Evolutionary conservation across 1,140 invertebrate species (phyloP).

Genomic region (Tetramorium alpestre): DNA sequence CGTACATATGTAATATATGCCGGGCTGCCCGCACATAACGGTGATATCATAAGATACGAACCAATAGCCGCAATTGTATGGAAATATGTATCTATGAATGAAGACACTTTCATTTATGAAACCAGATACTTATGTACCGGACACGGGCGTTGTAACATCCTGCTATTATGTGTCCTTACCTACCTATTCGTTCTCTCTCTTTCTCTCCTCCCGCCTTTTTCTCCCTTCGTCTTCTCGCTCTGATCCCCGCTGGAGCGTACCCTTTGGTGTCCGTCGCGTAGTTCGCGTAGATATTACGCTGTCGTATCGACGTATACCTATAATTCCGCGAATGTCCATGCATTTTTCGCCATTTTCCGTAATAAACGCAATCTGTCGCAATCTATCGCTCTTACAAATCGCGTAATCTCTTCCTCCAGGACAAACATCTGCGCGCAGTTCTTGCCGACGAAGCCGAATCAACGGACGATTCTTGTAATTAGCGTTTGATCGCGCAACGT

Average conservation of each 20-base stretch:
- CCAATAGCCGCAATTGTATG: conserved; percentile 85
- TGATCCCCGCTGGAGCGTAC: neutral
- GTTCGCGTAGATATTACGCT: conserved; percentile 41
- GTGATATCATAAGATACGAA: conserved; percentile 84
- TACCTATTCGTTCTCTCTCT: conserved; percentile 76
- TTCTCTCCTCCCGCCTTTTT: conserved; percentile 64
- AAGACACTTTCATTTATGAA: conserved; percentile 86
- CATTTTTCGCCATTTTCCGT: neutral
- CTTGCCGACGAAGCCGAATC: neutral
- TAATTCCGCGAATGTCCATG: neutral
- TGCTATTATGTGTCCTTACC: conserved; percentile 84
- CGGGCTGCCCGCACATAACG: conserved; percentile 78
- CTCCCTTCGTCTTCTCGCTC: conserved; percentile 68
- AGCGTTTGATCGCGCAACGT: neutral
- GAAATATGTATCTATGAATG: conserved; percentile 86
- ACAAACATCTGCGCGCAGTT: neutral
- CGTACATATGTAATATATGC: conserved; percentile 82
- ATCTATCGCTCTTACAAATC: neutral
- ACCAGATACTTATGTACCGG: conserved; percentile 84
- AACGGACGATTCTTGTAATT: neutral
- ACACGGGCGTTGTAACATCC: conserved; percentile 84
- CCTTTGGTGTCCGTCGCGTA: conserved; percentile 33
- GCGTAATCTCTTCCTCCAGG: neutral
- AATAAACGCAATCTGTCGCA: conserved; percentile 12
- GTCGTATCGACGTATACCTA: conserved; percentile 5